Base-by-base conservation (phyloP, 2,113 vertebrate species). In the Dromaius novaehollandiae region DNA sequence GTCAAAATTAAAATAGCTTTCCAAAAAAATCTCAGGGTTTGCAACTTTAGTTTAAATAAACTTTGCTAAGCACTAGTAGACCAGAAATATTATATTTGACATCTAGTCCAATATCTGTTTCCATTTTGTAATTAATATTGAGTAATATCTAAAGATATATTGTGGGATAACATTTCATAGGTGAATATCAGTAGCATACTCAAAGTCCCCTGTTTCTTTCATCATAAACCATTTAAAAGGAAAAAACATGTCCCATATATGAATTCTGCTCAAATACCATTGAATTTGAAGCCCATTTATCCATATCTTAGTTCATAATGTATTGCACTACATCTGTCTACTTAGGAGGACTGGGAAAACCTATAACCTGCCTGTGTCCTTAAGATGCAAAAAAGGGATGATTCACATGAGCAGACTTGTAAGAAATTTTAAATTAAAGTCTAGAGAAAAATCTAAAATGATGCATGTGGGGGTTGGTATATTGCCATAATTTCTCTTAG, bases 381-480 rank as follows among this genome's bases (percentile, higher is more conserved):
- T 65, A 76, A 88, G 71, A 86, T 63, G 26, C 6, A 76, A 90
- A 90, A 89, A 71, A 63, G 2, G 14, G 20, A 70, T 74, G 46
- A 95, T 94, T 97, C 85, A 95, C 79, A 85, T 92, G 40, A 93
- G 53, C 36, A 71, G 68, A 86, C 14, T 70, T 81, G 22, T 64
- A 80, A 71, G 74, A 90, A 89, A 77, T 83, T 75, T 93, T 46
- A 94, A 95, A 83, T 65, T 94, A 73, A 73, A 95, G 4, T 48
- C 63, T 77, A 94, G 95, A 94, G 42, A 11, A 71, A 92, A 93
- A 93, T 84, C 28, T 86, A 91, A 91, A 77, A 69, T 74, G 7
- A 82, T 82, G 5, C 7, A 36, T 74, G 8, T 0, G 2, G 8
- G 8, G 6, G 10, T 11, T 80, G 19, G 5, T 66, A 40, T 77